Base-by-base conservation (phyloP, 1,140 invertebrate genomes). In the Drosophila ficusphila region DNA sequence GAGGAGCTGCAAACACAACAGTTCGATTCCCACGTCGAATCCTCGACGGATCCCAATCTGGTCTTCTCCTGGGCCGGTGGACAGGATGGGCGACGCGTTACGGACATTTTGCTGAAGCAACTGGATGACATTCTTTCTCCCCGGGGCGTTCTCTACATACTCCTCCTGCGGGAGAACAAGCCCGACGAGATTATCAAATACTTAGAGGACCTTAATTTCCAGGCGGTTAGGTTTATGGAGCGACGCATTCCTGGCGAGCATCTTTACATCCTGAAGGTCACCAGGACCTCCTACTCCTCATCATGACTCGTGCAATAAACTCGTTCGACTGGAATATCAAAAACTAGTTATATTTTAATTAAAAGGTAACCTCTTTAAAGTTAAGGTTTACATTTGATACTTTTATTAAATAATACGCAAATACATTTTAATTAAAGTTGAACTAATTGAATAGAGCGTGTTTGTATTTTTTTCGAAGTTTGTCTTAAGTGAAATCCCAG, bases 31-130 rank as follows among this genome's bases (percentile, higher is more conserved):
- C 11, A 25, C 6, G 41, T 7, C 12, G 27, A 29, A 12, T 9
- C 51, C 2, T 54, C 73, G n/a, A 89, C 60, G 2, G 42, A 76
- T 11, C 44, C 52, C 33, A 79, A 92, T 29, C 93, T 96, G 29
- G 93, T 92, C 29, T 94, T 93, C 70, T 93, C 97, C 29, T 98
- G 97, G 97, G 97, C 97, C 23, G 97, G 98, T 31, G 97, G 97
- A 0, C 44, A 89, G 6, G 93, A 95, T 78, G 98, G 97, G 2
- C 92, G 97, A 61, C 92, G 95, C 92, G 94, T 98, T 3, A 97
- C 96, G 41, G 96, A 98, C 90, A 91, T 93, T 82, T 91, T 98
- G 60, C 93, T 98, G 14, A 83, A 93, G 27, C 88, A 92, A 57
- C 92, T 98, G 73, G 93, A 94, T 60, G 81, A 94, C 67, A 92